Evolutionary conservation across 2,113 vertebrate genomes (phyloP).

Genomic region (Daphoenositta chrysoptera): DNA sequence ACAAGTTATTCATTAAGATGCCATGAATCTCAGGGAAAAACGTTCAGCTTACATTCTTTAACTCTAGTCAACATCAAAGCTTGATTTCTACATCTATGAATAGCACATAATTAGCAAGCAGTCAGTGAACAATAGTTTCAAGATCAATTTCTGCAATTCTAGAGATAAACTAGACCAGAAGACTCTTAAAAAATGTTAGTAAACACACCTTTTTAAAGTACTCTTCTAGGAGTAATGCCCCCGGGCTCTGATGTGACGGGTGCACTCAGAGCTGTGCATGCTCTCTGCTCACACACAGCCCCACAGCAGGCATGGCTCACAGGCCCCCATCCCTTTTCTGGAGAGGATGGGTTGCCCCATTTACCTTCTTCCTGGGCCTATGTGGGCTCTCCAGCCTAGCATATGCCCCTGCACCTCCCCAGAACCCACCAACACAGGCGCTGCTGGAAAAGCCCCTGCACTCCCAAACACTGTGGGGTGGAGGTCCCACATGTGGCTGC

Average conservation of each 20-base stretch:
- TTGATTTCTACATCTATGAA: not conserved
- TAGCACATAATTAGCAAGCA: not conserved
- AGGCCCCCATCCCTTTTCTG: not conserved
- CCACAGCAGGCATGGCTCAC: not conserved
- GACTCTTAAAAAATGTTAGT: not conserved
- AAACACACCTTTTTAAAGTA: not conserved
- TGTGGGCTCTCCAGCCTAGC: fast-evolving
- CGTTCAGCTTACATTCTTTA: not conserved
- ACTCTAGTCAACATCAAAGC: not conserved
- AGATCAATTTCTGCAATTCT: not conserved
- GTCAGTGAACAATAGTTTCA: not conserved
- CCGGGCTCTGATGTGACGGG: not conserved
- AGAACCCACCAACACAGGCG: not conserved
- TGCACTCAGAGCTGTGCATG: not conserved
- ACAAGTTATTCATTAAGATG: not conserved
- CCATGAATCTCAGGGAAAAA: not conserved
- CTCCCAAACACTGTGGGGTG: fast-evolving
- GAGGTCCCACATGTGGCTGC: not conserved
- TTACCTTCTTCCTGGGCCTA: not conserved
- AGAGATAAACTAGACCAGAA: not conserved
- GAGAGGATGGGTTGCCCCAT: not conserved
- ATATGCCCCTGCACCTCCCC: not conserved
- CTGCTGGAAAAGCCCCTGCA: not conserved
- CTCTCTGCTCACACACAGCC: not conserved
- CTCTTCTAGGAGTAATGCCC: not conserved